phyloP scores from a whole-genome alignment of 2,113 vertebrate species.

The Dasyornis broadbenti region DNA sequence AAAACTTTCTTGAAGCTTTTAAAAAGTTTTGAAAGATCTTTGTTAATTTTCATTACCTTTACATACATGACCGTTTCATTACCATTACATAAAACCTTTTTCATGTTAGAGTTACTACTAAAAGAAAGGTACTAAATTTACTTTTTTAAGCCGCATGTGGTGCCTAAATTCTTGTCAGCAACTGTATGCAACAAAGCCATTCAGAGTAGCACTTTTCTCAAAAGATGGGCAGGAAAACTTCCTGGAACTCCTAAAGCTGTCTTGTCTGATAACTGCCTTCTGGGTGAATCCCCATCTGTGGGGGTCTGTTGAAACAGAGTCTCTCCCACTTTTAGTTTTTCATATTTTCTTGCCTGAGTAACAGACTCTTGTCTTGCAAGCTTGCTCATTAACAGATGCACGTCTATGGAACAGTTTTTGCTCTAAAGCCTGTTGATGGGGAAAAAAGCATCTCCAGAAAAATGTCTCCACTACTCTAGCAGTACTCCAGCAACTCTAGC shows the following conservation, averaged over 20 bases:
- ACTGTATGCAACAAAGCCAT: background rate
- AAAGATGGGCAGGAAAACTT: background rate
- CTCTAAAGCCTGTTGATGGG: background rate
- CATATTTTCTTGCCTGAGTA: background rate
- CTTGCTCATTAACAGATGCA: background rate
- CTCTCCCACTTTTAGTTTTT: background rate
- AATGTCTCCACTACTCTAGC: background rate
- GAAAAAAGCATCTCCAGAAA: background rate
- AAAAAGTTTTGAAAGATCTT: background rate
- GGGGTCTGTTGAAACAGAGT: background rate
- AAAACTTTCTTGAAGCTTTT: background rate
- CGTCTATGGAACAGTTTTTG: background rate
- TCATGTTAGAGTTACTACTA: background rate
- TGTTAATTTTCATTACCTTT: background rate
- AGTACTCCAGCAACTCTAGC: background rate
- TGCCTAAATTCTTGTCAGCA: background rate
- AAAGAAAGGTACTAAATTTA: background rate
- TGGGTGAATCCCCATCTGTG: background rate
- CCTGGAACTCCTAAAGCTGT: background rate
- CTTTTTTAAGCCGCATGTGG: background rate
- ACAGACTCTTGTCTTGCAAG: background rate
- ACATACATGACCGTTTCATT: background rate
- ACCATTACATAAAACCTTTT: background rate
- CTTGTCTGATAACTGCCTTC: background rate
- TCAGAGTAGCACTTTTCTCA: background rate